Percentiles rank a stretch among this genome's conserved stretches.
Evolutionary conservation across 2,113 vertebrate species (phyloP).

Genomic region (Empidonax alnorum): DNA sequence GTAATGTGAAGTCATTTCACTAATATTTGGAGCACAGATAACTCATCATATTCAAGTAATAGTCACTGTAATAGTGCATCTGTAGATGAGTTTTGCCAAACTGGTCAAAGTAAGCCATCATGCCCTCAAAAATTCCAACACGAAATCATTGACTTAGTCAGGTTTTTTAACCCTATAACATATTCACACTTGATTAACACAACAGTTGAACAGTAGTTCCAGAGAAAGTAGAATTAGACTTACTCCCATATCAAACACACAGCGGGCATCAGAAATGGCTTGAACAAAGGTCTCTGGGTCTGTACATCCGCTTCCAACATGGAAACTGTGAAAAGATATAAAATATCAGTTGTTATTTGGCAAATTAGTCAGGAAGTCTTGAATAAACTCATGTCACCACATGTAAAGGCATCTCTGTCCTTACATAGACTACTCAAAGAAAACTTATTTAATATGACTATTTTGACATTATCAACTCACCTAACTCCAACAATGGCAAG

Average conservation of each 20-base stretch:
- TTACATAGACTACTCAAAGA: not conserved
- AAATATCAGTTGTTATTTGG: not conserved
- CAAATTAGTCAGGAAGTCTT: not conserved
- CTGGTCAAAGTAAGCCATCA: not conserved
- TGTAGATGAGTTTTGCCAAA: not conserved
- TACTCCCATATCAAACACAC: conserved; percentile 95
- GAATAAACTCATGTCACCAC: not conserved
- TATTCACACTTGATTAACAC: not conserved
- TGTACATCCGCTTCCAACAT: conserved; percentile 95
- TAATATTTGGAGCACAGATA: not conserved
- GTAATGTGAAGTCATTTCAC: rapidly evolving
- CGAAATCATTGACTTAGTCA: not conserved
- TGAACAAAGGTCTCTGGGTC: conserved; percentile 89
- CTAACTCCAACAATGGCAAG: conserved; percentile 91
- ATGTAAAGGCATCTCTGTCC: not conserved
- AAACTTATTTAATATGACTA: not conserved
- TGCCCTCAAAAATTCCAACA: not conserved
- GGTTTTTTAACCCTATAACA: not conserved
- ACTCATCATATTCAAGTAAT: not conserved
- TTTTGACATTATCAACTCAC: conserved; percentile 45
- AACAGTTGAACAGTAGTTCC: not conserved
- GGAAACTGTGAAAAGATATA: conserved; percentile 80
- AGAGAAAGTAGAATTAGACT: conserved; percentile 57
- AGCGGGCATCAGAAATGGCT: conserved; percentile 92
- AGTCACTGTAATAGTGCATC: not conserved